Percentiles rank a stretch among this genome's conserved stretches.
Evolutionary conservation across 2,113 vertebrate species (phyloP).

Genomic region (Panthera leo): DNA sequence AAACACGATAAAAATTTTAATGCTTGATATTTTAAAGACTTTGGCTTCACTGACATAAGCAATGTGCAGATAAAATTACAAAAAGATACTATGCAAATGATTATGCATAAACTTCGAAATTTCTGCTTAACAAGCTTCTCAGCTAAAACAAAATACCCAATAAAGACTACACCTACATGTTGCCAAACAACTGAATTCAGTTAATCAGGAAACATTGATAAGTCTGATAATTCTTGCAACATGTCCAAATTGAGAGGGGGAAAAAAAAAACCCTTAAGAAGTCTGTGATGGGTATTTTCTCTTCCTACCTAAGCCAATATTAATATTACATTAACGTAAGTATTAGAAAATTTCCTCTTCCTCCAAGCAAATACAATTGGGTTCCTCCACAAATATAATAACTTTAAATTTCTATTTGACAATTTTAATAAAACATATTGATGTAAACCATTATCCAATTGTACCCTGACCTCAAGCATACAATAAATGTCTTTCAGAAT

Average conservation of each 20-base stretch:
- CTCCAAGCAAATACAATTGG: not conserved
- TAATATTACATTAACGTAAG: not conserved
- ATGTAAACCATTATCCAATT: slow-evolving; percentile 29
- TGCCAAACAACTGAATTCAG: slow-evolving; percentile 46
- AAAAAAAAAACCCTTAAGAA: not conserved
- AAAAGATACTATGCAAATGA: slow-evolving; percentile 37
- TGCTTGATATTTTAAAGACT: slow-evolving; percentile 48
- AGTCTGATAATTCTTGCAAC: slow-evolving; percentile 27
- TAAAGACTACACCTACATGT: not conserved
- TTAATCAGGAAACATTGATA: not conserved
- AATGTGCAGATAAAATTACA: slow-evolving; percentile 35
- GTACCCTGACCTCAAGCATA: slow-evolving; percentile 29
- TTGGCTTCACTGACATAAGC: slow-evolving; percentile 8
- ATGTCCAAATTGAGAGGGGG: not conserved
- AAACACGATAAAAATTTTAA: slow-evolving; percentile 44
- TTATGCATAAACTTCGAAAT: slow-evolving; percentile 35
- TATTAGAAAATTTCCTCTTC: not conserved
- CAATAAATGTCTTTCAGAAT: slow-evolving; percentile 30
- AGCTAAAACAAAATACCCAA: slow-evolving; percentile 43
- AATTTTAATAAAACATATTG: slow-evolving; percentile 38
- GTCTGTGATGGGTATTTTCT: not conserved
- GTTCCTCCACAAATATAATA: not conserved
- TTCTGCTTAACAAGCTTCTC: slow-evolving; percentile 6
- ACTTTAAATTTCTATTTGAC: slow-evolving; percentile 42
- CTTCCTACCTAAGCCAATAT: not conserved